Percentiles rank a stretch among this genome's conserved stretches.
Conservation (phyloP, 1,140 invertebrate genomes). For the Belonocnema kinseyi region DNA sequence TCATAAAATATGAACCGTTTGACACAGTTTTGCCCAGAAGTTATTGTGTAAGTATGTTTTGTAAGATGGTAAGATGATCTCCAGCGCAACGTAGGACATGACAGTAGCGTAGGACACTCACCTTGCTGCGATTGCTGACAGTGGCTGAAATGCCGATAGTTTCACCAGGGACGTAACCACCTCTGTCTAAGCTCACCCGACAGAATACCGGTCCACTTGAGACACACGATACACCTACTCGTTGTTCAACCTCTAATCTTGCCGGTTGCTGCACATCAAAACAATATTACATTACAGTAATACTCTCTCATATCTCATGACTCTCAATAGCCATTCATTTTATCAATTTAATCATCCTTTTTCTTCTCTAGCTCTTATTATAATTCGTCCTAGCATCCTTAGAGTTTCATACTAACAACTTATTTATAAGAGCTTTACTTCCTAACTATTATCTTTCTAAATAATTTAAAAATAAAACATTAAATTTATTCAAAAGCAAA, state of each 20-base stretch:
- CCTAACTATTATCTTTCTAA: too few relatives aligned
- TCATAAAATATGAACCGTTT: slow-evolving; percentile 1
- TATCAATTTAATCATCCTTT: neutral
- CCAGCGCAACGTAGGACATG: too few relatives aligned
- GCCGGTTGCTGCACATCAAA: slow-evolving; percentile 87
- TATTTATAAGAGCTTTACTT: too few relatives aligned
- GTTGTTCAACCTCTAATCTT: slow-evolving; percentile 92
- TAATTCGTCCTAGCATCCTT: neutral
- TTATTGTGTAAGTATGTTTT: neutral
- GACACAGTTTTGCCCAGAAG: slow-evolving; percentile 18
- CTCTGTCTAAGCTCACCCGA: slow-evolving; percentile 90
- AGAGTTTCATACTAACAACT: too few relatives aligned
- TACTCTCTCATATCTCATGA: neutral
- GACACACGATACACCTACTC: slow-evolving; percentile 90
- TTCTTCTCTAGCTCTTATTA: neutral
- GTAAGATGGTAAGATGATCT: slow-evolving; percentile 28
- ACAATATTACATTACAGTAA: slow-evolving; percentile 6
- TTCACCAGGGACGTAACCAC: slow-evolving; percentile 95
- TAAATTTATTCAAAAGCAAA: too few relatives aligned
- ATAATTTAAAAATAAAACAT: too few relatives aligned
- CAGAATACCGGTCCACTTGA: slow-evolving; percentile 89
- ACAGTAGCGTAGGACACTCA: slow-evolving; percentile 68
- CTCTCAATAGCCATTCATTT: slow-evolving; percentile 30
- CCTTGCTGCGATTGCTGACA: slow-evolving; percentile 90
- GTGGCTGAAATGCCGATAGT: slow-evolving; percentile 90